Conservation (phyloP, 2,888 invertebrate species). For the Catocala fraxini region DNA sequence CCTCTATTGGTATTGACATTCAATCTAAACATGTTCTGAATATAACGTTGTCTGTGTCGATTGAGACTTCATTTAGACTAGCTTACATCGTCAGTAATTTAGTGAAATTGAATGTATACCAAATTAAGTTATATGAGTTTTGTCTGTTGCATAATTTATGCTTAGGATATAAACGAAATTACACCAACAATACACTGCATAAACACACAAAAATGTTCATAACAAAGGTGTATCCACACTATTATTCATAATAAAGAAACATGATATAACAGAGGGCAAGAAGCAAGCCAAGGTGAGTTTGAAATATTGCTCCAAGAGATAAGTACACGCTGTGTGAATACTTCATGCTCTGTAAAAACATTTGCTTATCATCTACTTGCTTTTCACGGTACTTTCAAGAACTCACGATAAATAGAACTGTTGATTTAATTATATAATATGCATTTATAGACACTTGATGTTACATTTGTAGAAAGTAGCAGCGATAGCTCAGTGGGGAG, state of each 20-base stretch:
- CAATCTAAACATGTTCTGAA: slow-evolving; percentile 5
- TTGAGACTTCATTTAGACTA: not conserved
- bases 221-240: slow-evolving; percentile 51
- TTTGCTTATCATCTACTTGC: slow-evolving; percentile 34
- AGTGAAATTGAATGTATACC: too few relatives aligned
- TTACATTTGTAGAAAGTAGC: not conserved
- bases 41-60: not conserved
- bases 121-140: too few relatives aligned
- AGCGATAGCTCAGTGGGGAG: too few relatives aligned
- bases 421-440: too few relatives aligned
- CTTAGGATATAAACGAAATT: slow-evolving; percentile 2
- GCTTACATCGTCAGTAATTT: too few relatives aligned
- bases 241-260: slow-evolving; percentile 61
- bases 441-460: not conserved
- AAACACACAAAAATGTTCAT: slow-evolving; percentile 11
- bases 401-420: not conserved
- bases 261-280: slow-evolving; percentile 67
- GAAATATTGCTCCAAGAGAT: slow-evolving; percentile 63
- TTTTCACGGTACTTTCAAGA: slow-evolving; percentile 12
- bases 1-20: slow-evolving; percentile 4
- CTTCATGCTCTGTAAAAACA: slow-evolving; percentile 50
- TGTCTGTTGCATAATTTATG: not conserved
- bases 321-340: slow-evolving; percentile 55
- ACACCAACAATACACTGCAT: slow-evolving; percentile 5
- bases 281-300: slow-evolving; percentile 65